These are phyloP conservation scores for Drosophila nasuta DNA, from an alignment of 1,140 invertebrate genomes.

Conservation along the genomic window DNA sequence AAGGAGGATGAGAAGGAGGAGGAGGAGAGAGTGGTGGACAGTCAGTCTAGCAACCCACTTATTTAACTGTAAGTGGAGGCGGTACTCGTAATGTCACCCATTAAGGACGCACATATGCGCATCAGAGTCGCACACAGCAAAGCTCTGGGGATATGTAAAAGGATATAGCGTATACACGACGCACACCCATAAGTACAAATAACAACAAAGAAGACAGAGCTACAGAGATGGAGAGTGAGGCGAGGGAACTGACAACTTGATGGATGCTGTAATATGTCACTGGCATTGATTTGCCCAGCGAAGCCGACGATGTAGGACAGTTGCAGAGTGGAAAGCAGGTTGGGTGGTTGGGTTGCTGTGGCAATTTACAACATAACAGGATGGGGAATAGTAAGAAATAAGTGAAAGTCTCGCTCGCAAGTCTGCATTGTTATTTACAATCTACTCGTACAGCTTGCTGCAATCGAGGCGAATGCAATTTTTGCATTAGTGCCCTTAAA, in stretches of 20 bases:
- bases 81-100: slow-evolving; percentile 67
- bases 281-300: slow-evolving; percentile 70
- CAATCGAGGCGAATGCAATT: slow-evolving; percentile 22
- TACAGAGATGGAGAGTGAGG: slow-evolving; percentile 17
- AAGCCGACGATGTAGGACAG: background rate
- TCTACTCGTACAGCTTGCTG: slow-evolving; percentile 9
- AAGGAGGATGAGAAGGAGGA: background rate
- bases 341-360: background rate
- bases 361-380: slow-evolving; percentile 43
- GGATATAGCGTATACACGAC: slow-evolving; percentile 32
- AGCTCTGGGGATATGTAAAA: slow-evolving; percentile 66
- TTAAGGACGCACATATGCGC: slow-evolving; percentile 67
- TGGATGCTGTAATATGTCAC: slow-evolving; percentile 79
- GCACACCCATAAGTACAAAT: slow-evolving; percentile 29
- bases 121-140: slow-evolving; percentile 33
- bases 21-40: background rate
- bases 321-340: background rate
- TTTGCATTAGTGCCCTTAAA: slow-evolving; percentile 13
- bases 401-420: slow-evolving; percentile 39
- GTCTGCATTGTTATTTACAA: slow-evolving; percentile 25
- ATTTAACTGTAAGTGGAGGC: slow-evolving; percentile 34
- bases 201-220: slow-evolving; percentile 24
- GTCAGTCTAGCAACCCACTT: slow-evolving; percentile 20
- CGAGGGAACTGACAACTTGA: slow-evolving; percentile 61
- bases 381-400: slow-evolving; percentile 13